Evolutionary conservation across 2,797 vertebrate species (phyloP).

Genomic region (Adrianichthys oophorus): DNA sequence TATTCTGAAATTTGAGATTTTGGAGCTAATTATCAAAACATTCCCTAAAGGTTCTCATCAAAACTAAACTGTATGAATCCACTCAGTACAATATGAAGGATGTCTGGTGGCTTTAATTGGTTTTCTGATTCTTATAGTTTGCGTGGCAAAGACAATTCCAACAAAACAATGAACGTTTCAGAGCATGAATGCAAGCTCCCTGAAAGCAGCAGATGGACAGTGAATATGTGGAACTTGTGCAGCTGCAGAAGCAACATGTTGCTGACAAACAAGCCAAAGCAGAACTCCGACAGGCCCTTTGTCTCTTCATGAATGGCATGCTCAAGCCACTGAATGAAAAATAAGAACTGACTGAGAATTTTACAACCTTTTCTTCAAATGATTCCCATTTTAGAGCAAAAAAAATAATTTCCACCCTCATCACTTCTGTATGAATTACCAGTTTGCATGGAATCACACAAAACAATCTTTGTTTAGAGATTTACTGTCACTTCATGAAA

Average conservation of each 20-base stretch:
- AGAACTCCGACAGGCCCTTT: conserved; percentile 16
- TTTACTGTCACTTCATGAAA: too few relatives aligned
- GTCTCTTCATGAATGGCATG: conserved; percentile 2
- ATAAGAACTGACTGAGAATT: background rate
- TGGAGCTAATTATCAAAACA: conserved; percentile 18
- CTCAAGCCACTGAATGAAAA: conserved; percentile 2
- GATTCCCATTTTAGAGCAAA: background rate
- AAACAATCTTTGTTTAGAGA: too few relatives aligned
- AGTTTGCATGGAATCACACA: too few relatives aligned
- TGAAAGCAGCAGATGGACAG: conserved; percentile 34
- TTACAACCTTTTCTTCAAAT: too few relatives aligned
- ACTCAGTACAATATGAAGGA: conserved; percentile 13
- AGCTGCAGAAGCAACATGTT: conserved; percentile 36
- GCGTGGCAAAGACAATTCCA: conserved; percentile 4
- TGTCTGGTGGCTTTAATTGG: conserved; percentile 3
- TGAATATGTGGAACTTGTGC: conserved; percentile 15
- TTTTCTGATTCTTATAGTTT: conserved; percentile 19
- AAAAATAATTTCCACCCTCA: too few relatives aligned
- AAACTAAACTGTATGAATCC: conserved; percentile 9
- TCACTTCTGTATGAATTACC: too few relatives aligned
- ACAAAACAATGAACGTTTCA: conserved; percentile 8
- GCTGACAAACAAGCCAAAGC: conserved; percentile 16
- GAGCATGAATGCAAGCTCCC: conserved; percentile 10
- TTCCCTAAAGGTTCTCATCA: conserved; percentile 14
- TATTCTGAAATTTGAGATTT: conserved; percentile 11